Base-by-base conservation (phyloP, 2,888 invertebrate genomes). In the Apamea anceps region DNA sequence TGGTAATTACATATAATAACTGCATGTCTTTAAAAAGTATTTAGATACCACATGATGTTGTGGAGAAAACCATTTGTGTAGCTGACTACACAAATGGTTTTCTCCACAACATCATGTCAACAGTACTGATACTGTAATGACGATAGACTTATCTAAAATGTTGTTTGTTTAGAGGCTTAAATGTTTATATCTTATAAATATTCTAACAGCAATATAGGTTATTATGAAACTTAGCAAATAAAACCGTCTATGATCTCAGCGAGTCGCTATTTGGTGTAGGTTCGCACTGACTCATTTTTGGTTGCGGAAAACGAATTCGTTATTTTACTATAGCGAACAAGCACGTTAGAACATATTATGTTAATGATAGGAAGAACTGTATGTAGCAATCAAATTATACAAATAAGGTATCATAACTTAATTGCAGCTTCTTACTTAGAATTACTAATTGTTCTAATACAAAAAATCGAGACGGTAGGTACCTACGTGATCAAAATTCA, bases 161-260 rank as follows among this genome's bases (percentile, higher is more conserved):
- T 67, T 65, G 62, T 78, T 68, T 65, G 72, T 77, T 84, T 75
- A 78, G 60, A 82, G 42, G 21, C 42, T 82, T 80, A 71, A 80
- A 79, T 79, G 62, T 63, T 82, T 82, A 45, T 62, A 80, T 45
- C 79, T 79, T 82, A 86, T 90, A 89, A 85, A 90, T 85, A 83
- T 89, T 88, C 75, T 81, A 87, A 85, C 63, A 83, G 78, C 80
- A 77, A 75, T 81, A 85, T 88, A 84, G 80, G 78, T 82, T 84
- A 84, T 90, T 90, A 80, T 84, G 81, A 87, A 91, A 88, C 89
- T 88, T 89, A 88, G 87, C 91, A 90, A 91, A 92, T 91, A 91
- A 90, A 93, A 92, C 87, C 85, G 92, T 90, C 91, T 92, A 94
- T 95, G 95, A 95, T 93, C 94, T 95, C 95, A 95, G 93, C 93